Evolutionary conservation across 1,140 invertebrate genomes (phyloP).

Genomic region (Drepana arcuata): DNA sequence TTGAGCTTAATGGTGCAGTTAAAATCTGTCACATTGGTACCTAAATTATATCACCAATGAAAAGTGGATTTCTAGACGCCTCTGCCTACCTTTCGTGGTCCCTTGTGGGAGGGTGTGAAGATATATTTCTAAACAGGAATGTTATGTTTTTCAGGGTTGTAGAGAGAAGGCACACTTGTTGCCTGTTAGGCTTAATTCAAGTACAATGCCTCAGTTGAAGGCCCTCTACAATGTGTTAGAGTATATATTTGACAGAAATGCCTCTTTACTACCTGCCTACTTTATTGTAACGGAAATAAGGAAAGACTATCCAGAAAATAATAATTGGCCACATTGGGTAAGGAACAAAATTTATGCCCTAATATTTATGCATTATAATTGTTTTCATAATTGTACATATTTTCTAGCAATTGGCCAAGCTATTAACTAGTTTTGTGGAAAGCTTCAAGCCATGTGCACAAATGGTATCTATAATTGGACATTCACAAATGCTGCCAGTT

Average conservation of each 20-base stretch:
- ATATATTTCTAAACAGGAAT: no score
- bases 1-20: no score
- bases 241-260: slow-evolving; percentile 93
- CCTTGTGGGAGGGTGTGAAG: no score
- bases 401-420: slow-evolving; percentile 83
- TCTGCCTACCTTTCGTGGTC: no score
- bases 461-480: slow-evolving; percentile 95
- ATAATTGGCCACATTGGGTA: slow-evolving; percentile 93
- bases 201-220: slow-evolving; percentile 84
- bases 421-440: slow-evolving; percentile 91
- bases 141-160: slow-evolving; percentile 80
- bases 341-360: slow-evolving; percentile 17
- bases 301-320: slow-evolving; percentile 87
- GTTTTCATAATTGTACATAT: slow-evolving; percentile 1
- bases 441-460: slow-evolving; percentile 93
- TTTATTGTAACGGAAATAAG: slow-evolving; percentile 96
- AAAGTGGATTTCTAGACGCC: no score
- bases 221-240: slow-evolving; percentile 86
- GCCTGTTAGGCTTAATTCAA: slow-evolving; percentile 82
- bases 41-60: no score
- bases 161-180: slow-evolving; percentile 89
- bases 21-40: no score
- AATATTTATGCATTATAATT: neutral
- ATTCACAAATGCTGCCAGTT: slow-evolving; percentile 92
- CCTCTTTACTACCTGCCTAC: slow-evolving; percentile 92